Conservation (phyloP, 2,113 vertebrate genomes). For the Paradisaea rubra region DNA sequence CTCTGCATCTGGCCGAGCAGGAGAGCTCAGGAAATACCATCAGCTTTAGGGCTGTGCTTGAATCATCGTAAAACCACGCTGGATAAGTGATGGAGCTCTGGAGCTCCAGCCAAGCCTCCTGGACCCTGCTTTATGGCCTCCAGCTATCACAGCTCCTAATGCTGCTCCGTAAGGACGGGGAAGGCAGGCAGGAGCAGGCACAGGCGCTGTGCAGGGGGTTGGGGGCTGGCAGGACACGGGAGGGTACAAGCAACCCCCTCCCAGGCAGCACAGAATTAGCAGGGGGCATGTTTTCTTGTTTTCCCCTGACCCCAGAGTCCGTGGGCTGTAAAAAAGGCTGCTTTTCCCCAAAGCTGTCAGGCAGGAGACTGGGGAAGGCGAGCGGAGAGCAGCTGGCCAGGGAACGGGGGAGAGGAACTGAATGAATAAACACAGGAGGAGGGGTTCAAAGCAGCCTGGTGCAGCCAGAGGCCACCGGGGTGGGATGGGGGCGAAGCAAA, state of each 20-base stretch:
- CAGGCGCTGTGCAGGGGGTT: fast-evolving
- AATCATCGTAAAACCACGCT: slow-evolving; percentile 23
- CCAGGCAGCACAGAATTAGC: not conserved
- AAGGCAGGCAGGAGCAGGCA: not conserved
- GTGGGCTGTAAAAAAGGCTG: slow-evolving; percentile 4
- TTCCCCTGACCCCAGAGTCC: not conserved
- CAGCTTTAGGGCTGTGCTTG: slow-evolving; percentile 18
- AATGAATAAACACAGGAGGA: slow-evolving; percentile 10
- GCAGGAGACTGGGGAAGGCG: not conserved
- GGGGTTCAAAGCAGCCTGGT: not conserved
- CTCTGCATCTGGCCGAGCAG: not conserved
- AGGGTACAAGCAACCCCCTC: not conserved
- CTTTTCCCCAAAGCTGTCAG: not conserved
- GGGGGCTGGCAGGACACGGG: not conserved
- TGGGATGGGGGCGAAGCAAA: not conserved
- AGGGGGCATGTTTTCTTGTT: not conserved
- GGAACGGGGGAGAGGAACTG: not conserved
- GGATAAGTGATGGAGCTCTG: not conserved
- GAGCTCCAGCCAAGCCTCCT: not conserved
- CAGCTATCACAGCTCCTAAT: not conserved
- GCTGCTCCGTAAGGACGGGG: fast-evolving
- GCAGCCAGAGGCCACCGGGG: not conserved
- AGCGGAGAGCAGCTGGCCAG: not conserved
- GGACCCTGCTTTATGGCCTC: not conserved
- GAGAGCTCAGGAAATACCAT: slow-evolving; percentile 50